Conservation (phyloP, 1,140 invertebrate species). For the Pentalonia nigronervosa region DNA sequence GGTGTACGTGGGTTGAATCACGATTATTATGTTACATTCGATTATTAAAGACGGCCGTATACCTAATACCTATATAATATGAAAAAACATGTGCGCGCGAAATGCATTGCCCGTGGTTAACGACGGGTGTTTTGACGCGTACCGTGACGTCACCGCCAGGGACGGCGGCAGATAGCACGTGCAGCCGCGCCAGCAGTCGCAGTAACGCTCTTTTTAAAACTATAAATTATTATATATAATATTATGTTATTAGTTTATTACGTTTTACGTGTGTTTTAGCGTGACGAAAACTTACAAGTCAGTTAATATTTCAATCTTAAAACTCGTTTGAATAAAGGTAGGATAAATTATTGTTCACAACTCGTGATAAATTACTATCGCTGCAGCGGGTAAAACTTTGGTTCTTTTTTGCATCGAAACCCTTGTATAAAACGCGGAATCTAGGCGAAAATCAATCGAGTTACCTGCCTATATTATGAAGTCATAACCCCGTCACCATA, state of each 20-base stretch:
- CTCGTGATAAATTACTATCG: background rate
- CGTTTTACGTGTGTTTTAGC: background rate
- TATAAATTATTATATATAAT: background rate
- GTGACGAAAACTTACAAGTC: background rate
- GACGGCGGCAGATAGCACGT: background rate
- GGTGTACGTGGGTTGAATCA: constrained; percentile 27
- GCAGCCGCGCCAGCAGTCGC: background rate
- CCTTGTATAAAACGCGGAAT: background rate
- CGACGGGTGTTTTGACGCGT: background rate
- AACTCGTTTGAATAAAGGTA: background rate
- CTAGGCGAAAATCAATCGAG: background rate
- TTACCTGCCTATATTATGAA: background rate
- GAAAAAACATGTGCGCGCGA: constrained; percentile 2
- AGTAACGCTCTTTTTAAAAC: background rate
- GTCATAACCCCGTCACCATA: background rate
- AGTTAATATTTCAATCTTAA: background rate
- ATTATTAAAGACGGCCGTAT: background rate
- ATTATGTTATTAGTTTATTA: background rate
- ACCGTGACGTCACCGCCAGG: background rate
- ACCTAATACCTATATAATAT: background rate
- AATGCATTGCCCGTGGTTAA: background rate
- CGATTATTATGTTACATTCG: constrained; percentile 10
- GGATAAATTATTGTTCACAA: background rate
- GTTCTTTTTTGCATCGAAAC: background rate
- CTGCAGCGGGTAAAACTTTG: background rate